A percentile compares a stretch with the other conserved stretches of the same genome.
These are phyloP conservation scores for Drosophila novamexicana DNA, from an alignment of 1,140 invertebrate species.

Conservation along the genomic window DNA sequence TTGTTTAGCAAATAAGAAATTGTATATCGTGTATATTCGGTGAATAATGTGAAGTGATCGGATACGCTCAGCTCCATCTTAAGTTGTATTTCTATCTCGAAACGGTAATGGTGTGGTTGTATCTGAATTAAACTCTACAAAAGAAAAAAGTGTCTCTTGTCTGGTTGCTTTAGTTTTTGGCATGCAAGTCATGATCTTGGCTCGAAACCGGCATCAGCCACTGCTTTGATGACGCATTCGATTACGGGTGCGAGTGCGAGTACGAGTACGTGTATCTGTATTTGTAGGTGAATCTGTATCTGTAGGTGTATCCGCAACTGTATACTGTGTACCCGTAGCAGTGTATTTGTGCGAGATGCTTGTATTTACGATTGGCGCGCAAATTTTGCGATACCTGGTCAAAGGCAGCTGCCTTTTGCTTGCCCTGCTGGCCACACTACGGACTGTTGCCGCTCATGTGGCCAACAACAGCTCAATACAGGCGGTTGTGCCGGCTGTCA, in stretches of 20 bases:
- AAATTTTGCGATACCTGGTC: conserved; percentile 48
- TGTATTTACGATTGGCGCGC: conserved; percentile 70
- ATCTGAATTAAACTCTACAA: not conserved
- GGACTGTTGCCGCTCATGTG: conserved; percentile 48
- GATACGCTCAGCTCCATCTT: not conserved
- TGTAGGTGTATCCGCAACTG: conserved; percentile 31
- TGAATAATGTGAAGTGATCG: conserved; percentile 1
- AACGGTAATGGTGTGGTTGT: not conserved
- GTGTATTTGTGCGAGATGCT: conserved; percentile 55
- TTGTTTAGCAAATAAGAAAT: conserved; percentile 33
- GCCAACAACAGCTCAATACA: conserved; percentile 35
- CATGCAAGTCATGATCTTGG: conserved; percentile 71
- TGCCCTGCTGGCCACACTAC: conserved; percentile 7
- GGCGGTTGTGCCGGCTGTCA: conserved; percentile 3
- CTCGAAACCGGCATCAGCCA: conserved; percentile 64
- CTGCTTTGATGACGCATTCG: conserved; percentile 74
- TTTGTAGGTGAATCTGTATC: conserved; percentile 18
- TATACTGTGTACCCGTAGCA: conserved; percentile 20
- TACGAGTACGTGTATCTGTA: conserved; percentile 27
- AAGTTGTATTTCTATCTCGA: not conserved
- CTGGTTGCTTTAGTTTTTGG: conserved; percentile 36
- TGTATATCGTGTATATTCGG: conserved; percentile 7
- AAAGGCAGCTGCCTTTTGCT: conserved; percentile 56
- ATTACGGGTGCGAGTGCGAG: conserved; percentile 29
- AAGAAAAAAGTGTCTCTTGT: conserved; percentile 24